phyloP scores from a whole-genome alignment of 2,888 invertebrate species.

The Pyrrhia umbra region DNA sequence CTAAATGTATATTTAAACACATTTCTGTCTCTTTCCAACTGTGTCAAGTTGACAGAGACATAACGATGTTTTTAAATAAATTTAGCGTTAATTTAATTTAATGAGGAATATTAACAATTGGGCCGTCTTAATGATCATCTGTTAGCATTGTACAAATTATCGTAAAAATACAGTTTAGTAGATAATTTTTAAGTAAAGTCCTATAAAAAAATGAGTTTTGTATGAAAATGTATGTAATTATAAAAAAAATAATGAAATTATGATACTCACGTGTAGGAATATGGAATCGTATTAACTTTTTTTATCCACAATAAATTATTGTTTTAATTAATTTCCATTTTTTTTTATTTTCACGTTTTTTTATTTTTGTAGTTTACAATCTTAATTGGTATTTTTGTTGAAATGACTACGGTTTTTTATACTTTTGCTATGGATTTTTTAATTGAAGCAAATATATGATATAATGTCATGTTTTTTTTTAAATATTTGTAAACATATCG shows the following conservation, averaged over 20 bases:
- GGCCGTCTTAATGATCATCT: too few relatives aligned
- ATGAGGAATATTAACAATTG: too few relatives aligned
- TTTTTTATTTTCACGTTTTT: constrained; percentile 15
- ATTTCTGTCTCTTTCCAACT: too few relatives aligned
- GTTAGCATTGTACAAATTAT: too few relatives aligned
- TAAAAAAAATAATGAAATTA: constrained; percentile 64
- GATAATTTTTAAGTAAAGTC: constrained; percentile 36
- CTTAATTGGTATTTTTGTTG: constrained; percentile 33
- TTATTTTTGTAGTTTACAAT: constrained; percentile 55
- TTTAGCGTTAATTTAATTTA: too few relatives aligned
- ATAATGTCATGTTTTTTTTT: constrained; percentile 25
- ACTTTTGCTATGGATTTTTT: constrained; percentile 14
- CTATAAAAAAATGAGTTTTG: constrained; percentile 46
- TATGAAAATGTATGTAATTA: constrained; percentile 52
- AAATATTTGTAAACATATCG: constrained; percentile 31
- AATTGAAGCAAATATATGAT: constrained; percentile 15
- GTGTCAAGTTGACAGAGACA: too few relatives aligned
- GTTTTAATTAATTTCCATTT: constrained; percentile 36
- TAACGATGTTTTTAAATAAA: too few relatives aligned
- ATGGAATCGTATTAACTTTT: constrained; percentile 65
- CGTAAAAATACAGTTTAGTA: too few relatives aligned
- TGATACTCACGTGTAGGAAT: constrained; percentile 71
- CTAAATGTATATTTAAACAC: too few relatives aligned
- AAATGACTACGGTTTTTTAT: neutral
- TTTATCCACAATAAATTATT: constrained; percentile 62